phyloP scores from a whole-genome alignment of 2,797 vertebrate genomes.

The Gobio occitaniae region DNA sequence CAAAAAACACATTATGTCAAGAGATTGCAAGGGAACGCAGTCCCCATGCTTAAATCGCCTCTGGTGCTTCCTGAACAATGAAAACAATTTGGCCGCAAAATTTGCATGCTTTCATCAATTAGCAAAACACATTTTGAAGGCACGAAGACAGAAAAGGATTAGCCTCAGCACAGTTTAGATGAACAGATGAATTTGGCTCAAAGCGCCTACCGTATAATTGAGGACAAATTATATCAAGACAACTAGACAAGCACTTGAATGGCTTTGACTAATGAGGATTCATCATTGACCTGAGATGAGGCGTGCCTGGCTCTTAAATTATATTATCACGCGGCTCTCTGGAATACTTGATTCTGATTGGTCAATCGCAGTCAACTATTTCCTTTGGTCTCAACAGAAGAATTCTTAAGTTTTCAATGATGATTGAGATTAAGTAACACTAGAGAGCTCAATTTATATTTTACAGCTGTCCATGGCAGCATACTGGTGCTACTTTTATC shows the following conservation, averaged over 20 bases:
- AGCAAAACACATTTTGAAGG: slow-evolving; percentile 46
- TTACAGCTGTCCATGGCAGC: not conserved
- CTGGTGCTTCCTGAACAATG: slow-evolving; percentile 21
- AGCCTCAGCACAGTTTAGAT: slow-evolving; percentile 55
- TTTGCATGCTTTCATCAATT: slow-evolving; percentile 56
- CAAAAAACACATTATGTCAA: slow-evolving; percentile 37
- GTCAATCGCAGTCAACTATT: not conserved
- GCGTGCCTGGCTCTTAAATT: slow-evolving; percentile 6
- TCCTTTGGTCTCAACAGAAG: not conserved
- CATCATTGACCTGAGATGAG: slow-evolving; percentile 47
- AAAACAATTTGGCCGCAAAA: slow-evolving; percentile 58
- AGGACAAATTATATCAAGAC: slow-evolving; percentile 57
- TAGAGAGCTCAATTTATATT: not conserved
- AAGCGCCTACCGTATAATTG: slow-evolving; percentile 50
- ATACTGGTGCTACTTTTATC: not conserved
- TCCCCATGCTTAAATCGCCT: slow-evolving; percentile 32
- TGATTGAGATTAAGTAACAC: not conserved
- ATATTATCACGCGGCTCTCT: not conserved
- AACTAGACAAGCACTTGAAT: slow-evolving; percentile 51
- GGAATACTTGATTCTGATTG: slow-evolving; percentile 14
- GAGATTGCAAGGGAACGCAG: slow-evolving; percentile 25
- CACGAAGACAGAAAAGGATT: slow-evolving; percentile 55
- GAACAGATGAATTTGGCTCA: slow-evolving; percentile 55
- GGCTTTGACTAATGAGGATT: slow-evolving; percentile 50
- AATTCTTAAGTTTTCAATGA: not conserved